Evolutionary conservation across 2,888 invertebrate genomes (phyloP), one percentile per base, ranked within the genome.

Genomic region (Trichogramma dendrolimi): DNA sequence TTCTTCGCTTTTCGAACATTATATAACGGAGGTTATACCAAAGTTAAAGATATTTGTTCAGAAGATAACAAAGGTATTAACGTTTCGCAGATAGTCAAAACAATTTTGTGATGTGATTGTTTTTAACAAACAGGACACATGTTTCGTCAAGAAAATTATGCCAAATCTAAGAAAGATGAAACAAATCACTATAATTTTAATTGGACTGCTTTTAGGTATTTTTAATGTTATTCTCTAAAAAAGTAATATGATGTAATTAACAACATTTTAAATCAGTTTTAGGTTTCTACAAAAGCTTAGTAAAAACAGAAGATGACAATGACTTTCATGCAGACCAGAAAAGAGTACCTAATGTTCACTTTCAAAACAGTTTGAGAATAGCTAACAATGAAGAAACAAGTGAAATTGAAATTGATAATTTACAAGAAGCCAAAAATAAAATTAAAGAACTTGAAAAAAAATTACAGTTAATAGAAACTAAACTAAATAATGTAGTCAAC

Each of bases 361-460:
- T 66, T 41, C n/a, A 49, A 4, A 66, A 69, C 50, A 58, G 60
- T 27, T n/a, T 63, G 4, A 66, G 60, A 51, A 61, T 6, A 5
- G 44, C 42, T 5, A 14, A 53, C 7, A 44, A 58, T 44, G 56
- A 60, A 59, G 60, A 68, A 40, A 47, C 55, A 4, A 67, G 69
- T 6, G 65, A 69, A 10, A 4, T n/a, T 27, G 73, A 75, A 67
- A 76, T 76, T 62, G 79, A 73, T 57, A 85, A 86, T 69, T 73
- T 90, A 27, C 80, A 83, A 64, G 86, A 87, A 69, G 88, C 89
- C 0, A 85, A 84, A 67, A 79, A 79, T 42, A 84, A 85, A 70
- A 84, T 92, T 66, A 82, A 83, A 47, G 85, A 85, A 58, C 75
- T 93, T 58, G 90, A 91, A 77, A 85, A 86, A 66, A 90, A 90